Conservation (phyloP, 2,888 invertebrate species). For the Tachina fera region DNA sequence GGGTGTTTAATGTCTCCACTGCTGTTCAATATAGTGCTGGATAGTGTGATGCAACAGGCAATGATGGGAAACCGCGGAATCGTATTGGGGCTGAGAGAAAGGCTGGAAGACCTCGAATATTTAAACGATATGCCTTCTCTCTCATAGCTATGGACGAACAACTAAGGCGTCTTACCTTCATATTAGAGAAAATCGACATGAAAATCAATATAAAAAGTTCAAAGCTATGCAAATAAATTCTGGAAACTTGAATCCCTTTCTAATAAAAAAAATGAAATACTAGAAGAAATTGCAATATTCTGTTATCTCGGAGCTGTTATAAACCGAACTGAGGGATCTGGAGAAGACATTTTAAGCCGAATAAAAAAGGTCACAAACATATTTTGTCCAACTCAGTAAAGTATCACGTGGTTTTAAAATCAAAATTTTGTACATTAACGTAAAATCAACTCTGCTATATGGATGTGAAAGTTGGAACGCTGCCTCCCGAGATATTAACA, state of each 20-base stretch:
- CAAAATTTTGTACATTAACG: neutral
- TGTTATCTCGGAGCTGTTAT: neutral
- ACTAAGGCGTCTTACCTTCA: neutral
- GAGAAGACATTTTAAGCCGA: neutral
- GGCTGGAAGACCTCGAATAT: neutral
- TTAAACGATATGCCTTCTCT: no score
- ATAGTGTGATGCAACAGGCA: neutral
- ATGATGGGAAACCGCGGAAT: neutral
- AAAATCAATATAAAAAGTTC: neutral
- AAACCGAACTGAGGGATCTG: neutral
- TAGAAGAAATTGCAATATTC: neutral
- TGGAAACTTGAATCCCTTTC: neutral
- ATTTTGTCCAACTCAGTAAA: neutral
- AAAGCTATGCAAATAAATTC: neutral
- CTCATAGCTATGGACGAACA: neutral
- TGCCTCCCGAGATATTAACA: neutral
- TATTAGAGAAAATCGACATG: neutral
- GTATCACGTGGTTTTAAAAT: neutral
- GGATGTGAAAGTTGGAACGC: neutral
- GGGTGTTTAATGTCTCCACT: conserved; percentile 11
- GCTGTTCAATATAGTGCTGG: neutral
- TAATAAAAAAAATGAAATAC: conserved; percentile 4
- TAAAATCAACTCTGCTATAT: neutral
- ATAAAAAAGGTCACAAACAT: neutral
- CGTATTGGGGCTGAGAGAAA: neutral